These are phyloP conservation scores for Phengaris arion DNA, from an alignment of 2,888 invertebrate genomes.

Conservation along the genomic window DNA sequence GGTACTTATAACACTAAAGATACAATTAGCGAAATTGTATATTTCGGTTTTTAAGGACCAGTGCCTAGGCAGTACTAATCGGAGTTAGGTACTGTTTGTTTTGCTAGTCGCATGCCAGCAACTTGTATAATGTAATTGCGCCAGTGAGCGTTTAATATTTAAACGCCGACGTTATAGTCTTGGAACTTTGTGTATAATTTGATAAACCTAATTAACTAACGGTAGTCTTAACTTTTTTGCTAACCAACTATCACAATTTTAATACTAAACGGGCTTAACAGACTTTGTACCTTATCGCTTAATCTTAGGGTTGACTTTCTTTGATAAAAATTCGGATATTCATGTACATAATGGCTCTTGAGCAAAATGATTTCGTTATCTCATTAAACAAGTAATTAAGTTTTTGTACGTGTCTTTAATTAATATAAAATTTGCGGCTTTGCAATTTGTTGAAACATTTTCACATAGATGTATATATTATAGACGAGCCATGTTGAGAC, in stretches of 20 bases:
- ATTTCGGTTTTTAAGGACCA: too few relatives aligned
- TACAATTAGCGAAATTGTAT: too few relatives aligned
- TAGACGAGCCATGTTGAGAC: too few relatives aligned
- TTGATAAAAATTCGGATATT: not conserved
- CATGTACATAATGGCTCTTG: not conserved
- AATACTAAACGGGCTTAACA: not conserved
- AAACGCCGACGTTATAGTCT: not conserved
- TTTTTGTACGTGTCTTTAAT: not conserved
- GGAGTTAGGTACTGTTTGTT: not conserved
- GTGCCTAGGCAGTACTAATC: too few relatives aligned
- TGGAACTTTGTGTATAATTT: not conserved
- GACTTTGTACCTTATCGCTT: not conserved
- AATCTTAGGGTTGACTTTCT: not conserved
- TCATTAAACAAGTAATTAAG: constrained; percentile 12
- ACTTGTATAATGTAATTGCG: not conserved
- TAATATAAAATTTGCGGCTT: not conserved
- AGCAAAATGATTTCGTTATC: not conserved
- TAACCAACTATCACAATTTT: not conserved
- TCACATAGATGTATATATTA: not conserved
- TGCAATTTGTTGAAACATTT: not conserved
- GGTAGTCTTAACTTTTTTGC: not conserved
- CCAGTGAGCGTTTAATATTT: not conserved
- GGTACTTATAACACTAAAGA: too few relatives aligned
- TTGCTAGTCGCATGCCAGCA: not conserved
- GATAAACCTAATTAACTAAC: not conserved